A percentile compares a stretch with the other conserved stretches of the same genome.
These are phyloP conservation scores for Nomada fabriciana DNA, from an alignment of 2,888 invertebrate genomes.

Conservation along the genomic window DNA sequence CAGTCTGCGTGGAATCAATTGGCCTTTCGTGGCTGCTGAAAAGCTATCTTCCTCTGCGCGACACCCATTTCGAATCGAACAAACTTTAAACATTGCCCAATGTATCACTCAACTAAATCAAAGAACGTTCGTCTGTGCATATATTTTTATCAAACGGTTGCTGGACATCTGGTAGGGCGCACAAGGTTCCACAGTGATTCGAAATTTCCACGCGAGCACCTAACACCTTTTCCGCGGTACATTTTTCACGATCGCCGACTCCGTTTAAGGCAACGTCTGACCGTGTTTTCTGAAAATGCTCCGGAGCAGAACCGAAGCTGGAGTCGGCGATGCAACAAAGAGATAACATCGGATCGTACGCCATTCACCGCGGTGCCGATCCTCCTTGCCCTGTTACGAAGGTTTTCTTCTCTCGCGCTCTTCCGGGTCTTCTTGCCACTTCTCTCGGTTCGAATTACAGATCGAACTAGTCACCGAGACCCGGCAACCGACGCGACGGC, in stretches of 20 bases:
- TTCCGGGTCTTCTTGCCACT: slow-evolving; percentile 69
- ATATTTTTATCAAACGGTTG: too few species aligned
- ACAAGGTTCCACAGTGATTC: too few species aligned
- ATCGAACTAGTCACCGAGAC: slow-evolving; percentile 62
- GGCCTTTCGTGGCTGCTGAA: not conserved
- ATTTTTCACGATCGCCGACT: too few species aligned
- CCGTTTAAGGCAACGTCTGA: too few species aligned
- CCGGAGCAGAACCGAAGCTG: not conserved
- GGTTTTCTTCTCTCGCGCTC: slow-evolving; percentile 60
- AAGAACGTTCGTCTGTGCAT: too few species aligned
- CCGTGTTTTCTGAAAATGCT: slow-evolving; percentile 35
- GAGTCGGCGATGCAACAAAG: slow-evolving; percentile 36
- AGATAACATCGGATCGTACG: slow-evolving; percentile 59
- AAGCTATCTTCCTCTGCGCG: not conserved
- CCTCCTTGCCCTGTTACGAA: slow-evolving; percentile 63
- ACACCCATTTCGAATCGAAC: too few species aligned
- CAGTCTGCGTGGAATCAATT: not conserved
- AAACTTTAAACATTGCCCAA: too few species aligned
- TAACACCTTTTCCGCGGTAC: too few species aligned
- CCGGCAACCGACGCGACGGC: slow-evolving; percentile 37
- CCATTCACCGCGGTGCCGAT: slow-evolving; percentile 61
- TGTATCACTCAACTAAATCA: too few species aligned
- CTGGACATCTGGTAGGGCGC: too few species aligned
- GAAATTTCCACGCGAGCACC: too few species aligned
- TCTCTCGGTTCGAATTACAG: slow-evolving; percentile 58